Evolutionary conservation across 2,797 vertebrate species (phyloP).

Genomic region (Sebastes vulpes): DNA sequence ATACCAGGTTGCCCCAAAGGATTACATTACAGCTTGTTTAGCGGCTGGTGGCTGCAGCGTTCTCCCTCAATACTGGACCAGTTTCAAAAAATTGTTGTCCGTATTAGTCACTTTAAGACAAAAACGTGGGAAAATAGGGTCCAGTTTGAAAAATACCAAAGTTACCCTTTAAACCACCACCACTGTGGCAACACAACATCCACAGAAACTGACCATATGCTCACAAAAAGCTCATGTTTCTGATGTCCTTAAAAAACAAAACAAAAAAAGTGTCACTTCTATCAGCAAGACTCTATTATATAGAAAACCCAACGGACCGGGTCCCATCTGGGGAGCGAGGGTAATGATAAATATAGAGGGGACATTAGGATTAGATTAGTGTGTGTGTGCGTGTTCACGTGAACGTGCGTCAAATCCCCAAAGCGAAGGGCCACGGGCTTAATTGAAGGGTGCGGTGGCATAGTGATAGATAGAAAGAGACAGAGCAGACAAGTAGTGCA

Average conservation of each 20-base stretch:
- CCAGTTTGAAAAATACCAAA: too few relatives aligned
- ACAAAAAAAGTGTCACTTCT: constrained; percentile 26
- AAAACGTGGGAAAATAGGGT: rapidly evolving
- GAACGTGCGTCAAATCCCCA: constrained; percentile 51
- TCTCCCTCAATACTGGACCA: too few relatives aligned
- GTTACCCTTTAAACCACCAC: neutral
- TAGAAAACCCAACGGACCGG: constrained; percentile 45
- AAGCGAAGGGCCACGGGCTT: constrained; percentile 46
- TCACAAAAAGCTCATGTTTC: constrained; percentile 10
- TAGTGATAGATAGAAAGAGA: constrained; percentile 63
- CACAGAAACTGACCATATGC: neutral
- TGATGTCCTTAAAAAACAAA: neutral
- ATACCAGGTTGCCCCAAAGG: rapidly evolving
- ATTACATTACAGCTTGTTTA: too few relatives aligned
- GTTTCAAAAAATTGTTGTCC: too few relatives aligned
- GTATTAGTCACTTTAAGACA: rapidly evolving
- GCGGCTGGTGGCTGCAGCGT: too few relatives aligned
- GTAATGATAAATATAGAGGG: constrained; percentile 65
- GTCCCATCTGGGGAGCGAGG: constrained; percentile 57
- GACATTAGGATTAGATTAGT: constrained; percentile 51
- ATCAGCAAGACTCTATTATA: constrained; percentile 26
- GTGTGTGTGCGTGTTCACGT: constrained; percentile 24
- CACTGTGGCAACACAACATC: neutral
- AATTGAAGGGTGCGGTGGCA: constrained; percentile 62
- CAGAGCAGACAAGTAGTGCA: constrained; percentile 59